These are phyloP conservation scores for Drosophila cardini DNA, from an alignment of 1,140 invertebrate species.

Conservation along the genomic window DNA sequence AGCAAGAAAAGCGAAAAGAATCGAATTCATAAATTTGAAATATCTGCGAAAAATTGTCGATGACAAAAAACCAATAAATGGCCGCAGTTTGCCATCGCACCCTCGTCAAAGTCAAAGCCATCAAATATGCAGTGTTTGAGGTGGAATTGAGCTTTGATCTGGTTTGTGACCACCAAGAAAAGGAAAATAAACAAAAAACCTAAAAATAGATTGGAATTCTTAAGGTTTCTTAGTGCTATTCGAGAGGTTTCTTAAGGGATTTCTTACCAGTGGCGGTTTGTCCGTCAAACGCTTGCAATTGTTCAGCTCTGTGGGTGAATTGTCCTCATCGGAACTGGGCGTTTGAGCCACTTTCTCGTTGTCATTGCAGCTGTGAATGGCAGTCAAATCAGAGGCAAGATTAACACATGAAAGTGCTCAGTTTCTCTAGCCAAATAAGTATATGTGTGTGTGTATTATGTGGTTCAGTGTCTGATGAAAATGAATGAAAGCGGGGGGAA, in stretches of 20 bases:
- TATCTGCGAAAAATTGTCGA: slow-evolving; percentile 42
- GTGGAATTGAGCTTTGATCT: slow-evolving; percentile 26
- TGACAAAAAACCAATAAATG: slow-evolving; percentile 72
- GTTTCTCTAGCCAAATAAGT: slow-evolving; percentile 6
- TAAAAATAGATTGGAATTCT: slow-evolving; percentile 23
- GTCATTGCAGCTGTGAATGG: slow-evolving; percentile 71
- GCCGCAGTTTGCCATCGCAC: slow-evolving; percentile 43
- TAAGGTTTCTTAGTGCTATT: background rate
- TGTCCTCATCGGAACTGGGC: slow-evolving; percentile 93
- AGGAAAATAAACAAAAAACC: background rate
- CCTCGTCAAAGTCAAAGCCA: slow-evolving; percentile 42
- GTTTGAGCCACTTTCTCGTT: slow-evolving; percentile 84
- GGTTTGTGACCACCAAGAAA: background rate
- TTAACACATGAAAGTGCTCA: background rate
- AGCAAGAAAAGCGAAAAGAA: slow-evolving; percentile 6
- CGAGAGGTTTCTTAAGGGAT: background rate
- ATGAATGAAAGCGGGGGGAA: slow-evolving; percentile 47
- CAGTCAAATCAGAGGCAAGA: background rate
- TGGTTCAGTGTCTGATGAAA: slow-evolving; percentile 47
- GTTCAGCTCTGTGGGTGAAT: slow-evolving; percentile 94
- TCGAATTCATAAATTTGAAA: slow-evolving; percentile 49
- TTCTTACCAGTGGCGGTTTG: slow-evolving; percentile 91
- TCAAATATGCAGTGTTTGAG: slow-evolving; percentile 53
- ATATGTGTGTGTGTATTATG: background rate
- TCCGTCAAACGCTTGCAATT: slow-evolving; percentile 91